phyloP scores from a whole-genome alignment of 1,140 invertebrate species.

The Solenopsis invicta region DNA sequence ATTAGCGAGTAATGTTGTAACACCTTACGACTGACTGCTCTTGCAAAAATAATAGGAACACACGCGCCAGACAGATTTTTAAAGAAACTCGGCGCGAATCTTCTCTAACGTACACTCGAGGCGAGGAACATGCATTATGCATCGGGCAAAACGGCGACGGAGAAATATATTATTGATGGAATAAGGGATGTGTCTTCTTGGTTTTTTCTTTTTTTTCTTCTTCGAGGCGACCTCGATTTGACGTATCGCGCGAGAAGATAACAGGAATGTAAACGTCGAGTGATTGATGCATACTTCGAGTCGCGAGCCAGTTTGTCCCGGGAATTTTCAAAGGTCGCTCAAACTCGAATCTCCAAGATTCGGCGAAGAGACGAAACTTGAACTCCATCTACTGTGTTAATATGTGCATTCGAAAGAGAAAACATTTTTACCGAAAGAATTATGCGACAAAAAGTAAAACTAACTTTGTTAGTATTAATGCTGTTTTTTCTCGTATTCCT shows the following conservation, averaged over 20 bases:
- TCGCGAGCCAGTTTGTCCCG: neutral
- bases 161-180: slow-evolving; percentile 47
- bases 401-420: neutral
- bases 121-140: slow-evolving; percentile 37
- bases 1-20: slow-evolving; percentile 14
- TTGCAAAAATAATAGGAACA: slow-evolving; percentile 43
- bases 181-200: slow-evolving; percentile 1
- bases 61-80: slow-evolving; percentile 17
- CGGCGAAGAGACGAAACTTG: slow-evolving; percentile 1
- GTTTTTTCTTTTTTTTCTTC: neutral
- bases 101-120: slow-evolving; percentile 12
- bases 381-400: neutral
- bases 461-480: neutral
- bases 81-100: neutral
- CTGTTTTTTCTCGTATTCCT: neutral
- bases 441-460: neutral
- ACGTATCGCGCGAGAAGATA: slow-evolving; percentile 10
- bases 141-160: slow-evolving; percentile 20
- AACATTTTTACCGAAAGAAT: neutral
- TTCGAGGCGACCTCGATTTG: neutral
- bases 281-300: neutral
- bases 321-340: neutral
- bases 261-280: slow-evolving; percentile 3
- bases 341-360: neutral
- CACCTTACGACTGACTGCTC: slow-evolving; percentile 6